A percentile compares a stretch with the other conserved stretches of the same genome.
Evolutionary conservation across 2,797 vertebrate genomes (phyloP).

Genomic region (Dryobates pubescens): DNA sequence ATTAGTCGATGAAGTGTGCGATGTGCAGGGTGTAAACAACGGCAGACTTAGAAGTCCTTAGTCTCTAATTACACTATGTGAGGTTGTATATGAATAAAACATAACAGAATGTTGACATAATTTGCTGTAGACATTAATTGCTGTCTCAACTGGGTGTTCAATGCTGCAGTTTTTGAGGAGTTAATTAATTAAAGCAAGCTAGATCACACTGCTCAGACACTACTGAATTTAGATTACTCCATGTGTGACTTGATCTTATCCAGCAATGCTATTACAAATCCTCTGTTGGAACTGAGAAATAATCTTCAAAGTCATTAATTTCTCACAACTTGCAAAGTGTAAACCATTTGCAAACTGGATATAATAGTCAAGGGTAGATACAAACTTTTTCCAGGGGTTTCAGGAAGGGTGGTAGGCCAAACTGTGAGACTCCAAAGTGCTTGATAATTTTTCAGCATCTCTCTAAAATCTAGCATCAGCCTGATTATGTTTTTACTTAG

Average conservation of each 20-base stretch:
- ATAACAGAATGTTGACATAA: constrained; percentile 67
- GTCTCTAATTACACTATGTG: constrained; percentile 62
- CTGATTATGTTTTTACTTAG: not conserved
- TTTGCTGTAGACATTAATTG: constrained; percentile 66
- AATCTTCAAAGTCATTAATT: constrained; percentile 44
- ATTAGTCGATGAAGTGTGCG: constrained; percentile 43
- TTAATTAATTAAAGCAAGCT: constrained; percentile 68
- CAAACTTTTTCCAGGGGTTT: not conserved
- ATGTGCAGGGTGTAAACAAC: constrained; percentile 39
- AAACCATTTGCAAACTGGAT: constrained; percentile 7
- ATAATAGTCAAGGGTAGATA: not conserved
- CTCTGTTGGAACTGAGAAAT: not conserved
- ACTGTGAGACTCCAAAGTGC: not conserved
- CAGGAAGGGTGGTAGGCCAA: not conserved
- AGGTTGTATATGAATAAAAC: constrained; percentile 73
- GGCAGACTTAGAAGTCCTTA: constrained; percentile 49
- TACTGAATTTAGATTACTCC: constrained; percentile 44
- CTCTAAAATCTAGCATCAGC: not conserved
- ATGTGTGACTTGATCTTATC: constrained; percentile 23
- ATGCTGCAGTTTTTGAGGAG: constrained; percentile 39
- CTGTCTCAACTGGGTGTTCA: constrained; percentile 50
- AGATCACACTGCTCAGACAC: constrained; percentile 28
- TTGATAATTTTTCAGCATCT: not conserved
- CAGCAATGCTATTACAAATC: not conserved
- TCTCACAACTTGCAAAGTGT: not conserved